Evolutionary conservation across 2,113 vertebrate species (phyloP), one percentile per base, ranked within the genome.

Genomic region (Trinectes maculatus): DNA sequence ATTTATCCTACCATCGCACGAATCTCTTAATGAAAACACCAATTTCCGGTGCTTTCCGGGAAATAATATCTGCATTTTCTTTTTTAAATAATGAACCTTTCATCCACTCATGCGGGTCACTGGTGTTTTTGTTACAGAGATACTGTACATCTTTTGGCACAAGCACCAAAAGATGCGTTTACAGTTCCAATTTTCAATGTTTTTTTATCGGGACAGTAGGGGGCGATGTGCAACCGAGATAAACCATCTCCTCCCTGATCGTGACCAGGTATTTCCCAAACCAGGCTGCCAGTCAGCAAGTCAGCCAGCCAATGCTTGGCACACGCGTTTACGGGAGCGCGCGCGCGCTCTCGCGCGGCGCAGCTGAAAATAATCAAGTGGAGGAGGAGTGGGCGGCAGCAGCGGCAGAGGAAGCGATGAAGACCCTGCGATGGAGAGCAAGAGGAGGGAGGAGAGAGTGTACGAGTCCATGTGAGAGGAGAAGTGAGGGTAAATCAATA

Each of bases 261-360:
- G 89, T 89, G 88, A 91, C 89, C 88, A 89, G 91, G 92, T 92
- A 91, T 93, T 93, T 93, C 92, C 92, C 91, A 87, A 89, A 91
- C 76, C 89, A 89, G 81, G 53, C 80, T 1, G 66, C 54, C 87
- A 83, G 61, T 18, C 64, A 77, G 81, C 29, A 84, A 83, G 54
- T 28, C 63, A 89, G 66, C 39, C 83, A 65, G 29, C 58, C 61
- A 70, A 59, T 58, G 54, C 60, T 51, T 73, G 18, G 54, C 71
- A 68, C 74, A 55, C 62, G 44, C 51, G 2, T n/a, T n/a, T n/a
- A n/a, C n/a, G n/a, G n/a, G n/a, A n/a, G n/a, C n/a, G n/a, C n/a
- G n/a, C n/a, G n/a, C n/a, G n/a, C n/a, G n/a, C n/a, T n/a, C n/a
- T n/a, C n/a, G n/a, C n/a, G n/a, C n/a, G 21, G 67, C n/a, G 6